phyloP scores from a whole-genome alignment of 2,113 vertebrate genomes.

The Laterallus jamaicensis region DNA sequence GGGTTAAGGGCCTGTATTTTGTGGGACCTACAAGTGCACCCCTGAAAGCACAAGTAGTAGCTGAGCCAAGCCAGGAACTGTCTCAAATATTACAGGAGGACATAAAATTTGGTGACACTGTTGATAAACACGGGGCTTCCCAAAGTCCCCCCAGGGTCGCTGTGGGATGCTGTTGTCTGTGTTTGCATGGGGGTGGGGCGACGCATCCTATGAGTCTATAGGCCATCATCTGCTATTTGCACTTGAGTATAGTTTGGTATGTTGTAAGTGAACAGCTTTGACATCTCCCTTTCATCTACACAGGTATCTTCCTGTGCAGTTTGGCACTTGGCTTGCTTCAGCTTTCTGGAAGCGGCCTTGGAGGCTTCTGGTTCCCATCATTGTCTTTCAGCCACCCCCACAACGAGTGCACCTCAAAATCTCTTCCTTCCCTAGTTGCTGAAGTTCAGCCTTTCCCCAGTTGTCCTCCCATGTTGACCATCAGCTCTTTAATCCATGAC shows the following conservation, averaged over 20 bases:
- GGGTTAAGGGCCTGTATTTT: not conserved
- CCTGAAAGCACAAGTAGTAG: not conserved
- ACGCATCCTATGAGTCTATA: not conserved
- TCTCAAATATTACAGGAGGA: not conserved
- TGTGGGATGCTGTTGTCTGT: not conserved
- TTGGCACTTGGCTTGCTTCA: not conserved
- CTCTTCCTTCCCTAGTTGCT: not conserved
- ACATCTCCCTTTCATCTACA: not conserved
- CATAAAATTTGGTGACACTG: not conserved
- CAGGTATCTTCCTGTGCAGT: fast-evolving
- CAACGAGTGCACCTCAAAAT: fast-evolving
- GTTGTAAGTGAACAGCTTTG: not conserved
- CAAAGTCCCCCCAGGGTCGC: too few species aligned
- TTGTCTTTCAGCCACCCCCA: not conserved
- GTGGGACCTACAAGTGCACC: not conserved
- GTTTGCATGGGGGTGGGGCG: fast-evolving
- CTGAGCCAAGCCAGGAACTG: not conserved
- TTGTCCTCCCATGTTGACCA: not conserved
- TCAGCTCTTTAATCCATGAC: not conserved
- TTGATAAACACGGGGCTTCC: not conserved
- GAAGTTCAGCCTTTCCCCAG: fast-evolving
- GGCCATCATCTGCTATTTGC: not conserved
- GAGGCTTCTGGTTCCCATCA: not conserved
- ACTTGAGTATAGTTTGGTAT: not conserved
- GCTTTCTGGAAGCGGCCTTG: too few species aligned